These are phyloP conservation scores for Actinernus sp. DNA, from an alignment of 92 coral and sea anemone genomes.

Conservation along the genomic window DNA sequence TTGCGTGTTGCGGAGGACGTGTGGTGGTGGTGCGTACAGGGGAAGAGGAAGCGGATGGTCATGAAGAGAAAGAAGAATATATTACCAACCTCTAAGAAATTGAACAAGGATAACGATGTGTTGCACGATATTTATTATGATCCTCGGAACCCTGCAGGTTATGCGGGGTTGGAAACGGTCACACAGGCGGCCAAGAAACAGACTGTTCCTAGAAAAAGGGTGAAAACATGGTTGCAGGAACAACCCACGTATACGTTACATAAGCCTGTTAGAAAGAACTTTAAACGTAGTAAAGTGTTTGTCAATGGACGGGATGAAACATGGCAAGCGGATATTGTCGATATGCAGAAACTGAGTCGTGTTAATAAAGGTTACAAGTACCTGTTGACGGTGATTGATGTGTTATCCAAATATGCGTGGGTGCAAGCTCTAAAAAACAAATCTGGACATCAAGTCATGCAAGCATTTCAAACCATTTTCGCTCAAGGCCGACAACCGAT, in stretches of 20 bases:
- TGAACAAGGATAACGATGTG: no score
- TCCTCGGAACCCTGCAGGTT: no score
- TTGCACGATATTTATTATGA: no score
- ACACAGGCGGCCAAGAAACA: no score
- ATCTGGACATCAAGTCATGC: neutral
- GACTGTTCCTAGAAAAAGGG: slow-evolving; percentile 1
- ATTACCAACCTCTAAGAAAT: no score
- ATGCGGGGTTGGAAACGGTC: no score
- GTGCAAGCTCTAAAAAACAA: slow-evolving; percentile 2
- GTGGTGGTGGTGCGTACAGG: no score
- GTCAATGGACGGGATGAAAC: slow-evolving; percentile 3
- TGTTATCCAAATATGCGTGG: slow-evolving; percentile 3
- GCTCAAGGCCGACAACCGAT: slow-evolving; percentile 10
- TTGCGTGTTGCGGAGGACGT: slow-evolving; percentile 1
- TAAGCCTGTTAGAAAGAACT: neutral
- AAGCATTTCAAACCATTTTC: slow-evolving; percentile 21
- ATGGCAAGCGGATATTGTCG: slow-evolving; percentile 9
- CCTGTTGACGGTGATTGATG: slow-evolving; percentile 5
- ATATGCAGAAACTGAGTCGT: neutral
- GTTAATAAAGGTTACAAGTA: neutral
- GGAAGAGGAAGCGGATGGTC: no score
- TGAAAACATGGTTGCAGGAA: neutral
- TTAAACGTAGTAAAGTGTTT: slow-evolving; percentile 1
- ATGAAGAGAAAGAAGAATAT: no score
- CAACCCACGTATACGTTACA: slow-evolving; percentile 15